Evolutionary conservation across 1,140 invertebrate species (phyloP).

Genomic region (Drosophila albomicans): DNA sequence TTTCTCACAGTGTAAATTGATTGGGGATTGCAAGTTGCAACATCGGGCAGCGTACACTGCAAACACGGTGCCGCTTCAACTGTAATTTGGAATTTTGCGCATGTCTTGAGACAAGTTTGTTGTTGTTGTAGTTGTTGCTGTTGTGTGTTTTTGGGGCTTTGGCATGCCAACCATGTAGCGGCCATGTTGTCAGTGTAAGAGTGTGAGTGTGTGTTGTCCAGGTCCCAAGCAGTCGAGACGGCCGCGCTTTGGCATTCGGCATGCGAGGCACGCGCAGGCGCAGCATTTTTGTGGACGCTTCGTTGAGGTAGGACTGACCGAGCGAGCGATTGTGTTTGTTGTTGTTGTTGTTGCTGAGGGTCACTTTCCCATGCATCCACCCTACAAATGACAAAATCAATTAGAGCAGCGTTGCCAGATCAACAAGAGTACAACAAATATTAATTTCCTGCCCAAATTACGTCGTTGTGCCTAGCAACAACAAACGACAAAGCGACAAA

Average conservation of each 20-base stretch:
- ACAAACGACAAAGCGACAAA: conserved; percentile 55
- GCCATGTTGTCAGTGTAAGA: conserved; percentile 15
- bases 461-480: conserved; percentile 25
- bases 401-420: conserved; percentile 42
- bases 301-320: conserved; percentile 45
- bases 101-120: conserved; percentile 14
- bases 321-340: conserved; percentile 1
- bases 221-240: background rate
- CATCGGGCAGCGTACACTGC: background rate
- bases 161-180: conserved; percentile 43
- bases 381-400: conserved; percentile 52
- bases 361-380: conserved; percentile 54
- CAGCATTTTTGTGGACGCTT: conserved; percentile 51
- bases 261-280: conserved; percentile 65
- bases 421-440: conserved; percentile 46
- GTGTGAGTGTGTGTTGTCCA: background rate
- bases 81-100: conserved; percentile 37
- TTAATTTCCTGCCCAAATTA: conserved; percentile 65
- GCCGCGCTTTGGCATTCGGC: conserved; percentile 24
- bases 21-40: conserved; percentile 9
- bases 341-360: conserved; percentile 23
- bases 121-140: background rate
- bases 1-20: conserved; percentile 16
- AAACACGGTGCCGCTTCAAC: conserved; percentile 27
- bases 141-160: conserved; percentile 6